Conservation (phyloP, 2,797 vertebrate genomes). For the Sciurus vulgaris region DNA sequence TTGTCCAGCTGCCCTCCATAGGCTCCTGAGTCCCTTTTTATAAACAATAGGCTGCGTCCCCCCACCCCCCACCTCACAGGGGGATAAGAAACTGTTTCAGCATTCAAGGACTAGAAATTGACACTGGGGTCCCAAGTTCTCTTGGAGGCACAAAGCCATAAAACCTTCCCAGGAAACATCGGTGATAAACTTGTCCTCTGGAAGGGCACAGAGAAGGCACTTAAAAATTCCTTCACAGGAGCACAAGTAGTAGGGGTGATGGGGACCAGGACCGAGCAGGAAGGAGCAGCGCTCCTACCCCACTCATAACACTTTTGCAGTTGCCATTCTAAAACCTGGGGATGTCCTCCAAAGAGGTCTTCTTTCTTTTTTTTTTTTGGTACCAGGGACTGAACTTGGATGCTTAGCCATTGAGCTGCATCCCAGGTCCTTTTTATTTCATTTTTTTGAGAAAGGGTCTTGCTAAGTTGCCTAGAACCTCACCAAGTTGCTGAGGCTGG, state of each 20-base stretch:
- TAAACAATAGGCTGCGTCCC: background rate
- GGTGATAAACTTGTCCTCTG: background rate
- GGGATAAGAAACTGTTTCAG: background rate
- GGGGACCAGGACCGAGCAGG: background rate
- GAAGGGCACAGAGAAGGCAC: constrained; percentile 62
- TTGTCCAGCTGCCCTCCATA: background rate
- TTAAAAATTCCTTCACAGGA: background rate
- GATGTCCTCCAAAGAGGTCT: background rate
- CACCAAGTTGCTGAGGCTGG: no score
- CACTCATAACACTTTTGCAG: background rate
- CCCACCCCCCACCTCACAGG: background rate
- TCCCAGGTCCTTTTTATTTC: no score
- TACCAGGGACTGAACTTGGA: no score
- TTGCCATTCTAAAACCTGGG: background rate
- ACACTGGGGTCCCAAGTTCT: background rate
- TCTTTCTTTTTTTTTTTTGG: no score
- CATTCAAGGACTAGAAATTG: background rate
- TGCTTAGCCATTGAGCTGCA: no score
- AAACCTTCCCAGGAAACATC: constrained; percentile 23
- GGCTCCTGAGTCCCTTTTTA: background rate
- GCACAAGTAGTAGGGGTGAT: background rate
- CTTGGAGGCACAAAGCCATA: background rate
- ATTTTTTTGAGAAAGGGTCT: no score
- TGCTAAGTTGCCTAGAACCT: no score
- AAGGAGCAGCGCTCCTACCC: background rate